These are phyloP conservation scores for Elaphurus davidianus DNA, from an alignment of 2,113 vertebrate genomes.

Conservation along the genomic window DNA sequence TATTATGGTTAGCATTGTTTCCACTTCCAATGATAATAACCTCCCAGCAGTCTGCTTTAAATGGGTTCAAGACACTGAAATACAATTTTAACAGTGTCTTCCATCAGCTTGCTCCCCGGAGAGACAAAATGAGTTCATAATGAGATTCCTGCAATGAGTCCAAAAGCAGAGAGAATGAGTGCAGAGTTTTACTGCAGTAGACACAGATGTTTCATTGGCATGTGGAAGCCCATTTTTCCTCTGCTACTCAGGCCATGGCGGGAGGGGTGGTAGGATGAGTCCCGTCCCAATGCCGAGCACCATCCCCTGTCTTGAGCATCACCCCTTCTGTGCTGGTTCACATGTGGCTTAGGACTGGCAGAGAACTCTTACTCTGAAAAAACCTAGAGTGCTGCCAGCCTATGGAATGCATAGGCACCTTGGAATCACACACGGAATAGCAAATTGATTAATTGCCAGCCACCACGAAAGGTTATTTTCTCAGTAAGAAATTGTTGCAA, in stretches of 20 bases:
- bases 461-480: constrained; percentile 75
- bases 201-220: constrained; percentile 18
- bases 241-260: neutral
- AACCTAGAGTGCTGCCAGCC: neutral
- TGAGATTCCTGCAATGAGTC: constrained; percentile 71
- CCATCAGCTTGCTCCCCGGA: constrained; percentile 61
- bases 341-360: neutral
- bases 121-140: constrained; percentile 73
- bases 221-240: neutral
- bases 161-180: constrained; percentile 35
- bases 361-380: neutral
- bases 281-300: neutral
- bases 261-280: neutral
- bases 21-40: constrained; percentile 69
- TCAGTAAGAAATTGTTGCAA: constrained; percentile 58
- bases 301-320: neutral
- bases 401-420: constrained; percentile 30
- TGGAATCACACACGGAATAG: constrained; percentile 43
- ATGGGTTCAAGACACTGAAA: constrained; percentile 69
- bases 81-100: constrained; percentile 71
- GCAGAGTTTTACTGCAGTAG: neutral
- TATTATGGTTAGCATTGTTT: constrained; percentile 56
- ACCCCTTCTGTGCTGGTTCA: constrained; percentile 14
- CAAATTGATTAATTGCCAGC: constrained; percentile 77
- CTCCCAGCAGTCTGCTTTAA: constrained; percentile 71